phyloP scores from a whole-genome alignment of 2,888 invertebrate genomes.

The Metellina segmentata region DNA sequence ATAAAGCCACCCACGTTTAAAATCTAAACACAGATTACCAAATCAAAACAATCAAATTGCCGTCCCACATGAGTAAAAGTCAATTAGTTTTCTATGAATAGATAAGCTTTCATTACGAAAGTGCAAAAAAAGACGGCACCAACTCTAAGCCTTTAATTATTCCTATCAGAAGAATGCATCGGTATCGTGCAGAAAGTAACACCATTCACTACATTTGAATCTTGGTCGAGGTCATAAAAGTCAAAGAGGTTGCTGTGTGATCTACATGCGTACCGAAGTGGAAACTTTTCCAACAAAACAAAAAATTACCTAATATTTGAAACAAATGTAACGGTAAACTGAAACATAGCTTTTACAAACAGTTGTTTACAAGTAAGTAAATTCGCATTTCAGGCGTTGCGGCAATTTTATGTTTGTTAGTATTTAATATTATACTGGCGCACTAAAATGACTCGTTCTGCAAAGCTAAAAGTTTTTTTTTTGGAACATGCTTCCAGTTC shows the following conservation, averaged over 20 bases:
- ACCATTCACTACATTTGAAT: constrained; percentile 24
- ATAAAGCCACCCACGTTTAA: not conserved
- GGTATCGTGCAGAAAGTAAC: constrained; percentile 45
- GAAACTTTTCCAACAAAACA: not conserved
- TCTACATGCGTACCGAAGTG: constrained; percentile 15
- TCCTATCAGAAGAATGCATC: constrained; percentile 34
- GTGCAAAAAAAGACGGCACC: not conserved
- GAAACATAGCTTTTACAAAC: not conserved
- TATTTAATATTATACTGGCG: too few species aligned
- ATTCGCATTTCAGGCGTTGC: not conserved
- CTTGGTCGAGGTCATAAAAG: constrained; percentile 52
- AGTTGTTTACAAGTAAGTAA: not conserved
- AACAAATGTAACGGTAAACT: not conserved
- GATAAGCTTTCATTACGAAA: not conserved
- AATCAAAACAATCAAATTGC: not conserved
- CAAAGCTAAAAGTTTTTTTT: too few species aligned
- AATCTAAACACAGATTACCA: not conserved
- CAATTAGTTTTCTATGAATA: not conserved
- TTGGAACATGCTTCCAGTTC: too few species aligned
- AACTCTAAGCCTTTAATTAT: constrained; percentile 45
- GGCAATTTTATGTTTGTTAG: too few species aligned
- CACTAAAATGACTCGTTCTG: too few species aligned
- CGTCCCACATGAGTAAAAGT: not conserved
- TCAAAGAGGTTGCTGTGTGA: constrained; percentile 14
- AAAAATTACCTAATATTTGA: constrained; percentile 21